Conservation (phyloP, 2,797 vertebrate genomes). For the Gouania willdenowi region DNA sequence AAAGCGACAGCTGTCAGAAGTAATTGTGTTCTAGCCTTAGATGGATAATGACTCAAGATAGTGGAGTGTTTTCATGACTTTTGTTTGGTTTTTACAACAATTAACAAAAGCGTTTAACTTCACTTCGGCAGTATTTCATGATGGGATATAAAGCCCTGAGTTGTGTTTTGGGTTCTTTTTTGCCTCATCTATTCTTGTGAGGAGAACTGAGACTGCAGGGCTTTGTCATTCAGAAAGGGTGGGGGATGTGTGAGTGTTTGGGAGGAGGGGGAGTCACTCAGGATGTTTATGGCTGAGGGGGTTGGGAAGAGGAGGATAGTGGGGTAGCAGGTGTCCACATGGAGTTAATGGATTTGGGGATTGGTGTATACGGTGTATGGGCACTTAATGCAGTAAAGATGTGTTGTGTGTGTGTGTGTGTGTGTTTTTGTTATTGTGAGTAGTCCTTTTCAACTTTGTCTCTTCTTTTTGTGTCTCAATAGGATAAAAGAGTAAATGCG, state of each 20-base stretch:
- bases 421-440: background rate
- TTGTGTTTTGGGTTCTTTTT: background rate
- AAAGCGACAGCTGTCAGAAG: conserved; percentile 57
- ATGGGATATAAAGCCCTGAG: conserved; percentile 3
- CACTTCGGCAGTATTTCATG: conserved; percentile 1
- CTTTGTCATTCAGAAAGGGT: conserved; percentile 35
- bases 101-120: conserved; percentile 13
- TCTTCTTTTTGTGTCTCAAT: conserved; percentile 1
- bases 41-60: conserved; percentile 55
- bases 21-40: conserved; percentile 53
- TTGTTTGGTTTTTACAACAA: conserved; percentile 35
- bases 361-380: conserved; percentile 26
- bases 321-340: conserved; percentile 68
- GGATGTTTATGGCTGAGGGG: conserved; percentile 14
- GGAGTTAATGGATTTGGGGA: conserved; percentile 55
- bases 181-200: background rate
- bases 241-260: conserved; percentile 15
- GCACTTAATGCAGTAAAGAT: conserved; percentile 21
- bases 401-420: conserved; percentile 1
- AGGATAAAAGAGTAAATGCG: too few relatives aligned
- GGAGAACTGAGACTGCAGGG: conserved; percentile 1
- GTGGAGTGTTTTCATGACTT: conserved; percentile 18
- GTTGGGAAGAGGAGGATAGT: conserved; percentile 32
- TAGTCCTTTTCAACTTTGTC: conserved; percentile 2
- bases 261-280: conserved; percentile 3